Evolutionary conservation across 2,797 vertebrate genomes (phyloP).

Genomic region (Coracias cyanogaster): DNA sequence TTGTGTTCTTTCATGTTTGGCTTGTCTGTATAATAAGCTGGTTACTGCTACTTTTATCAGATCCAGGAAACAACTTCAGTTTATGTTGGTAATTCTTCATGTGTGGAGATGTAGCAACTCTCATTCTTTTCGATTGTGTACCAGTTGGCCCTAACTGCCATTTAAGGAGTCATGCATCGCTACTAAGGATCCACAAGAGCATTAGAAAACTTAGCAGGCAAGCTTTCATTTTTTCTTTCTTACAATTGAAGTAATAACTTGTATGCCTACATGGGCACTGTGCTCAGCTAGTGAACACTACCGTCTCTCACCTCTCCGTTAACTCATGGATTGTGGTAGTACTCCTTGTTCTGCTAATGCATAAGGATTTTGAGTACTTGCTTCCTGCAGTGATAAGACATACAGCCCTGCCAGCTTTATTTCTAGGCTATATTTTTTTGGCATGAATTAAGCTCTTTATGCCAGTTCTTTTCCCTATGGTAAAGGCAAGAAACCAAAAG

Average conservation of each 20-base stretch:
- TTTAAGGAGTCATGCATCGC: conserved; percentile 31
- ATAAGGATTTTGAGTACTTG: conserved; percentile 15
- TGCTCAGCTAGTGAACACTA: neutral
- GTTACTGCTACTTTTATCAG: conserved; percentile 65
- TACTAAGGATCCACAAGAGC: conserved; percentile 10
- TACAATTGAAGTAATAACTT: conserved; percentile 30
- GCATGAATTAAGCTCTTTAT: conserved; percentile 45
- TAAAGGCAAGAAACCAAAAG: conserved; percentile 59
- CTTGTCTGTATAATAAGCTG: conserved; percentile 48
- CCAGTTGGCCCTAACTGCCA: conserved; percentile 6
- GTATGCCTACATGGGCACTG: neutral
- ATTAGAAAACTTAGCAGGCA: conserved; percentile 31
- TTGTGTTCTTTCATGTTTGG: conserved; percentile 23
- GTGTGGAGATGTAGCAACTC: conserved; percentile 25
- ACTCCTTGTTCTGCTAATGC: conserved; percentile 28
- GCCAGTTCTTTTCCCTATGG: conserved; percentile 3
- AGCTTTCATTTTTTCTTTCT: conserved; percentile 43
- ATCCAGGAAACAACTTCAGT: conserved; percentile 25
- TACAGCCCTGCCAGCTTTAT: conserved; percentile 15
- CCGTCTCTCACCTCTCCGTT: neutral
- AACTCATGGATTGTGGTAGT: neutral
- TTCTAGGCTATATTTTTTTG: conserved; percentile 43
- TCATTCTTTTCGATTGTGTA: conserved; percentile 44
- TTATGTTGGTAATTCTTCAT: conserved; percentile 29
- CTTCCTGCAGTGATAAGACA: conserved; percentile 44